Evolutionary conservation across 53 echinoderm and acorn worm species (phyloP).

Genomic region (Astropecten irregularis): DNA sequence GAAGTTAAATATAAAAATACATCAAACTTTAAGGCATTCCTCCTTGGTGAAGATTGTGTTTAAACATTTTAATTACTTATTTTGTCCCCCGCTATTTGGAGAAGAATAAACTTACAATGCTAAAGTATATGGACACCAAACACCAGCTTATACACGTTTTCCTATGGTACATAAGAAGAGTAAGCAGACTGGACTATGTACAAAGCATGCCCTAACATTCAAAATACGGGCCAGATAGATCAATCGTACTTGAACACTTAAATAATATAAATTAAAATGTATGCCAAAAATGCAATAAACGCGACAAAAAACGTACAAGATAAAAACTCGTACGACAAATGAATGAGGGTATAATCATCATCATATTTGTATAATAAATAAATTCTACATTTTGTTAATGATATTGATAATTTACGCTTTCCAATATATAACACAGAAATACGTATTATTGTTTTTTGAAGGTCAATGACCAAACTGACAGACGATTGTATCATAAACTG

Average conservation of each 20-base stretch:
- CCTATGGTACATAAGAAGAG: constrained; percentile 41
- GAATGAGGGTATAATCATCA: neutral
- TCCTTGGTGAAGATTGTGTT: neutral
- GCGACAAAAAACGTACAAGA: neutral
- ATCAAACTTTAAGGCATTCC: neutral
- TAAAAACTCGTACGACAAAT: constrained; percentile 8
- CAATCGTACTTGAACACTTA: constrained; percentile 37
- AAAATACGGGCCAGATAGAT: constrained; percentile 42
- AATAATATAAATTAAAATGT: constrained; percentile 56
- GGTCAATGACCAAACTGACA: too few species aligned
- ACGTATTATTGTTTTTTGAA: too few species aligned
- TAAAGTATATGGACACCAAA: constrained; percentile 23
- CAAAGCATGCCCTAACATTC: constrained; percentile 45
- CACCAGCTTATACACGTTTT: constrained; percentile 15
- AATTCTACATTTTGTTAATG: neutral
- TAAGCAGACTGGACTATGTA: constrained; percentile 26
- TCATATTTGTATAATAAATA: constrained; percentile 39
- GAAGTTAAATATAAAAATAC: neutral
- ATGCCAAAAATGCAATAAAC: constrained; percentile 45
- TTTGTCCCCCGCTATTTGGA: neutral
- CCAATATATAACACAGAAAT: neutral
- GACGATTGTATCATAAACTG: too few species aligned
- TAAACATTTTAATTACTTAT: neutral
- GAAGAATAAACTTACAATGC: neutral
- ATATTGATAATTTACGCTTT: neutral